phyloP scores from a whole-genome alignment of 1,140 invertebrate genomes.

The Procambarus clarkii region DNA sequence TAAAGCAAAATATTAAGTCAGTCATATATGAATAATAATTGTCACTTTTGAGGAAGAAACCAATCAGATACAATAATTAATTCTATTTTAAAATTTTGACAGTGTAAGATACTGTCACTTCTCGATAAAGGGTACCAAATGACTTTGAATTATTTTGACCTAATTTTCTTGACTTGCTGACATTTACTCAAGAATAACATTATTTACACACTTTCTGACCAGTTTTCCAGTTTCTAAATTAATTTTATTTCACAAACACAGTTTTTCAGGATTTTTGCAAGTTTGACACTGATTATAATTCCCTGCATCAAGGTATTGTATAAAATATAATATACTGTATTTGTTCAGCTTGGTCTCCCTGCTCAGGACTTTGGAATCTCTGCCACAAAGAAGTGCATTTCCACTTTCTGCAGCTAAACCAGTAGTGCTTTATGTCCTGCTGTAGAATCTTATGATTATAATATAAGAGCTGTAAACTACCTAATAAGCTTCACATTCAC shows the following conservation, averaged over 20 bases:
- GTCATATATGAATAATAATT: no score
- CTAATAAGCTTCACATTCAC: no score
- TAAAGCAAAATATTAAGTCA: no score
- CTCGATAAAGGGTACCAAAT: no score
- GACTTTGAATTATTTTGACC: neutral
- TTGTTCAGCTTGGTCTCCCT: neutral
- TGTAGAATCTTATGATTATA: neutral
- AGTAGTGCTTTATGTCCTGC: neutral
- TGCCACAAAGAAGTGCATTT: neutral
- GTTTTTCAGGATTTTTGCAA: slow-evolving; percentile 22
- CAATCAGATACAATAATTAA: no score
- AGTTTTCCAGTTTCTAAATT: neutral
- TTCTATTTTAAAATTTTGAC: no score
- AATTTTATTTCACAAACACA: slow-evolving; percentile 8
- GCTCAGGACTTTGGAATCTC: neutral
- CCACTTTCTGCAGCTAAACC: neutral
- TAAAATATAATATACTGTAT: neutral
- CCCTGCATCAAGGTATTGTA: slow-evolving; percentile 20
- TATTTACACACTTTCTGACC: neutral
- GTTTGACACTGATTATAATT: slow-evolving; percentile 21
- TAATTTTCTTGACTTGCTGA: neutral
- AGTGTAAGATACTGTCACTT: no score
- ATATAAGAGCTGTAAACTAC: neutral
- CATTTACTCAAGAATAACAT: neutral
- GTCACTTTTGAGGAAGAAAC: no score